Evolutionary conservation across 30 jellyfish, hydroid and myxozoan species (phyloP).

Genomic region (Cassiopea andromeda): DNA sequence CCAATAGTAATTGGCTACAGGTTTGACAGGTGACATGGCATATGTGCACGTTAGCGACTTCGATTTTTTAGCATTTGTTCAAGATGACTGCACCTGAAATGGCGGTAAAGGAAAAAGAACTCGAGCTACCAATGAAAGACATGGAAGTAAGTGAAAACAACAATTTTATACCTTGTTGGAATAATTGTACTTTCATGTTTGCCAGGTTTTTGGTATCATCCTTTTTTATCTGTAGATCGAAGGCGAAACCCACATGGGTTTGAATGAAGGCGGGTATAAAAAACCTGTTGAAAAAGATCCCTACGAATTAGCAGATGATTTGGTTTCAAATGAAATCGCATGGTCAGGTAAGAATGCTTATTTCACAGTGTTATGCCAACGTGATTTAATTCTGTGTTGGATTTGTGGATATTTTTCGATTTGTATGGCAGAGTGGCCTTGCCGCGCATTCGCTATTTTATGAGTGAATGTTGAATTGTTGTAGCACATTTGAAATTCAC

Average conservation of each 20-base stretch:
- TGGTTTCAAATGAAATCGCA: constrained; percentile 23
- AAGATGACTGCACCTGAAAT: neutral
- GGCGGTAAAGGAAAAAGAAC: neutral
- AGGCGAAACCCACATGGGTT: constrained; percentile 15
- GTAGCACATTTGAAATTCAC: too few species aligned
- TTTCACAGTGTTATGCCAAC: neutral
- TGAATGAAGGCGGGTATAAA: constrained; percentile 41
- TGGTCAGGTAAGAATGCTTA: constrained; percentile 67
- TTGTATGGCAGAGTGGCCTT: too few species aligned
- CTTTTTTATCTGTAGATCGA: neutral
- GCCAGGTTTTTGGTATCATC: neutral
- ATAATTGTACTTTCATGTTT: neutral
- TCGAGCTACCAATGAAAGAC: neutral
- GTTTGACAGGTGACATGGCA: constrained; percentile 37
- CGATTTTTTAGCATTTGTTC: neutral
- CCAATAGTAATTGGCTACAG: constrained; percentile 43
- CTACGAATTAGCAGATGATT: constrained; percentile 66
- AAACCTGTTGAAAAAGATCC: constrained; percentile 59
- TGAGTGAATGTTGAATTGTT: too few species aligned
- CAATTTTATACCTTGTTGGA: neutral
- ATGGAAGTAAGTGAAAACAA: neutral
- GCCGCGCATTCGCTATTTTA: too few species aligned
- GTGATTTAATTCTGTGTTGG: neutral
- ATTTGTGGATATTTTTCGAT: neutral
- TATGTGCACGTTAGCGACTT: neutral